Conservation (phyloP, 2,888 invertebrate species). For the Tenodera sinensis region DNA sequence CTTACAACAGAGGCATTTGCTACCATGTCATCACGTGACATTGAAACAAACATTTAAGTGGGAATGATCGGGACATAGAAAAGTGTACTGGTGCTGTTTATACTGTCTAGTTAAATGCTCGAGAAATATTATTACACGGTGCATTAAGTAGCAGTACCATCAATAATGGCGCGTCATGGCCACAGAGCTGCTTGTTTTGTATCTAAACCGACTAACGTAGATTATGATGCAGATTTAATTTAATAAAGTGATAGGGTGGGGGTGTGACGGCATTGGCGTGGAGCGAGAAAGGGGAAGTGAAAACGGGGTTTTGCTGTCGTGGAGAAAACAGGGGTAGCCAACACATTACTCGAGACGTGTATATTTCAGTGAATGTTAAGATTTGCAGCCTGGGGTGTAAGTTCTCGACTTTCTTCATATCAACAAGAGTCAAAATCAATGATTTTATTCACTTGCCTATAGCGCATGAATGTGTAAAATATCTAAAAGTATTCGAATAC, state of each 20-base stretch:
- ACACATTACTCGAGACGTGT: neutral
- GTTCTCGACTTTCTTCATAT: too few species aligned
- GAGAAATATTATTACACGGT: conserved; percentile 23
- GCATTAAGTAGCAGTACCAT: conserved; percentile 24
- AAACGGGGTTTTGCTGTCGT: neutral
- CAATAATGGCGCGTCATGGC: conserved; percentile 26
- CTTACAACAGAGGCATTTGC: too few species aligned
- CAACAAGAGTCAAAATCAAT: too few species aligned
- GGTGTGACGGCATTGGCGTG: neutral
- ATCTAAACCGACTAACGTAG: conserved; percentile 6
- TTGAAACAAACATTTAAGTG: neutral
- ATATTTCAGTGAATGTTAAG: too few species aligned
- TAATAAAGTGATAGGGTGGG: conserved; percentile 21
- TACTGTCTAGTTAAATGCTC: neutral
- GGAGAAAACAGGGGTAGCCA: neutral
- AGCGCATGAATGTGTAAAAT: too few species aligned
- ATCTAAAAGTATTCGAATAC: too few species aligned
- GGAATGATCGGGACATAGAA: neutral
- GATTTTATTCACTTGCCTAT: too few species aligned
- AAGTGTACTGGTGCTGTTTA: neutral
- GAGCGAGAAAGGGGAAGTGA: conserved; percentile 1
- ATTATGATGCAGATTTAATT: conserved; percentile 24
- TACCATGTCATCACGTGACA: neutral
- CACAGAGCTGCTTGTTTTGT: conserved; percentile 20
- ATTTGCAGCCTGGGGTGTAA: too few species aligned